phyloP scores from a whole-genome alignment of 2,797 vertebrate genomes.

The Remorina albescens region DNA sequence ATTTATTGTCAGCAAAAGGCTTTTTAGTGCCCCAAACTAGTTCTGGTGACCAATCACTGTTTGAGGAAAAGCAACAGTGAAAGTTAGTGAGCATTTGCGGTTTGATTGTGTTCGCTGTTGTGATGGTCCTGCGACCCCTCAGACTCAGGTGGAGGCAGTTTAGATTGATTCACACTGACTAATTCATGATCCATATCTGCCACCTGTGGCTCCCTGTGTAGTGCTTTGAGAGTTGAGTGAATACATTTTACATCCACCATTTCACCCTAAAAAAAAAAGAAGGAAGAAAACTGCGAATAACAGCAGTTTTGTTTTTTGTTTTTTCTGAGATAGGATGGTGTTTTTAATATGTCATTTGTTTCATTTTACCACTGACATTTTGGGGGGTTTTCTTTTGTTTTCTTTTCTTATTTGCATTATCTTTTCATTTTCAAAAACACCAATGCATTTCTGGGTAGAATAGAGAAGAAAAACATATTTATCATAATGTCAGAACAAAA shows the following conservation, averaged over 20 bases:
- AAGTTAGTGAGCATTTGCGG: slow-evolving; percentile 63
- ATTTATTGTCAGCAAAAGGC: slow-evolving; percentile 63
- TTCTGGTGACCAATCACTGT: slow-evolving; percentile 61
- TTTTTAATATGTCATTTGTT: slow-evolving; percentile 22
- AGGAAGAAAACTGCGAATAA: slow-evolving; percentile 35
- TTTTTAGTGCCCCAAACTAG: slow-evolving; percentile 58
- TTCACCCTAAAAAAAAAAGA: background rate
- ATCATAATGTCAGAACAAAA: background rate
- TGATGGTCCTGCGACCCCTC: slow-evolving; percentile 65
- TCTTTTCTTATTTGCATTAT: background rate
- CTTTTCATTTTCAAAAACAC: background rate
- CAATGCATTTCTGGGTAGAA: background rate
- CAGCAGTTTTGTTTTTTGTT: slow-evolving; percentile 39
- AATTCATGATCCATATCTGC: slow-evolving; percentile 78
- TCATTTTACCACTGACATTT: slow-evolving; percentile 10
- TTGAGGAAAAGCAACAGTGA: slow-evolving; percentile 55
- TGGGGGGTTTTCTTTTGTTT: slow-evolving; percentile 5
- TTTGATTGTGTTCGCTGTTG: slow-evolving; percentile 72
- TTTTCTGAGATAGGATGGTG: background rate
- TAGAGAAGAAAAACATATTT: background rate
- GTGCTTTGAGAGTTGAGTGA: slow-evolving; percentile 40
- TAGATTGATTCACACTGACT: slow-evolving; percentile 75
- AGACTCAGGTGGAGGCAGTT: slow-evolving; percentile 55
- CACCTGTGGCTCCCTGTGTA: slow-evolving; percentile 72
- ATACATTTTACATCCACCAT: slow-evolving; percentile 29